A percentile compares a stretch with the other conserved stretches of the same genome.
phyloP scores from a whole-genome alignment of 2,113 vertebrate species.

The Megalops atlanticus region DNA sequence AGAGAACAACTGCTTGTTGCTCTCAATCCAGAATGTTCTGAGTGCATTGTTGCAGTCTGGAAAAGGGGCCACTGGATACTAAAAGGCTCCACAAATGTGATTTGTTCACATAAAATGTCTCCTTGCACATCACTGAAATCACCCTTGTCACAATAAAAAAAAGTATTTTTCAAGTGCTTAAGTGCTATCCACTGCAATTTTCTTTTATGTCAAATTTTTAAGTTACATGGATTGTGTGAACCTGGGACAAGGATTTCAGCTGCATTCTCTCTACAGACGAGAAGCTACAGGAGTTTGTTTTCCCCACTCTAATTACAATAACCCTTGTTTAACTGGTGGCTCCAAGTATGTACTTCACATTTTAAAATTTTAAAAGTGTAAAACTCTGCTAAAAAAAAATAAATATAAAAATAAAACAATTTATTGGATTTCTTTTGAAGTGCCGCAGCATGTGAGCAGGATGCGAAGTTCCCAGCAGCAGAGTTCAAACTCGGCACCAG shows the following conservation, averaged over 20 bases:
- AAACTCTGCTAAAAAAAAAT: conserved; percentile 1
- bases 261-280: conserved; percentile 15
- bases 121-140: neutral
- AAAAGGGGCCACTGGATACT: neutral
- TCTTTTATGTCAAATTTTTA: neutral
- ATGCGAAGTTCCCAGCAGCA: neutral
- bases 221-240: neutral
- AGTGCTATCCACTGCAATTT: neutral
- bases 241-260: conserved; percentile 26
- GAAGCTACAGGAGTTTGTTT: conserved; percentile 29
- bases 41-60: neutral
- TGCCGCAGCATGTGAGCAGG: conserved; percentile 6
- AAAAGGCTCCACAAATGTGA: neutral
- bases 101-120: neutral
- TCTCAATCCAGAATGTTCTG: neutral
- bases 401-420: conserved; percentile 24
- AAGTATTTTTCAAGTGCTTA: neutral
- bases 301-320: neutral
- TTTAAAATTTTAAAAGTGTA: conserved; percentile 17
- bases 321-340: conserved; percentile 31
- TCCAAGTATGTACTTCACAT: conserved; percentile 30
- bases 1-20: neutral
- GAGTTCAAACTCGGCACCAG: conserved; percentile 17
- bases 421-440: conserved; percentile 38
- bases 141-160: neutral